These are phyloP conservation scores for Sarcophaga peregrina DNA, from an alignment of 1,140 invertebrate genomes.

Conservation along the genomic window DNA sequence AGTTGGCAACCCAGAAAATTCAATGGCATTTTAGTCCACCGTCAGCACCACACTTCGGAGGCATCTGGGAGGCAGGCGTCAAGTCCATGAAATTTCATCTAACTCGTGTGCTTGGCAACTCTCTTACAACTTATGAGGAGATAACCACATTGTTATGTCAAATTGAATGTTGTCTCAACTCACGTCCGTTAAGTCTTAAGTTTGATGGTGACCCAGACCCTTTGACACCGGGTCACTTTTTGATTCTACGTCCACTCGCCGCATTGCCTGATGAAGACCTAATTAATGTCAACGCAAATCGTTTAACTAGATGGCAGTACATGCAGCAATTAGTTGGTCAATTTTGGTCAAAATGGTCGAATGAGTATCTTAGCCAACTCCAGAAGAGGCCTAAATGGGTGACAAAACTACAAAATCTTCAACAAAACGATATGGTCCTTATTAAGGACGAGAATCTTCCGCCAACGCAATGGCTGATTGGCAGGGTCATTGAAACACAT, in stretches of 20 bases:
- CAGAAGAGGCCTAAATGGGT: not conserved
- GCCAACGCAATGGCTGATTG: slow-evolving; percentile 46
- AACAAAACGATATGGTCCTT: slow-evolving; percentile 49
- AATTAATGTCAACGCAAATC: not conserved
- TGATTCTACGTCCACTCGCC: slow-evolving; percentile 48
- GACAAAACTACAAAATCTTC: slow-evolving; percentile 30
- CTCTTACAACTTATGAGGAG: slow-evolving; percentile 52
- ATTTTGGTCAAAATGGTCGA: not conserved
- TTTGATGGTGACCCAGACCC: slow-evolving; percentile 52
- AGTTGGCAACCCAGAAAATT: not conserved
- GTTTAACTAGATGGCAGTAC: not conserved
- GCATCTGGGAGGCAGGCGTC: slow-evolving; percentile 53
- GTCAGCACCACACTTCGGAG: slow-evolving; percentile 51
- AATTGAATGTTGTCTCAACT: slow-evolving; percentile 57
- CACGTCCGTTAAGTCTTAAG: slow-evolving; percentile 54
- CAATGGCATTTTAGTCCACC: slow-evolving; percentile 45
- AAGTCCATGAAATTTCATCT: slow-evolving; percentile 55
- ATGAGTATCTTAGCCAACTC: not conserved
- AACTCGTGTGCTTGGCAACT: not conserved
- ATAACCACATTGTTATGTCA: slow-evolving; percentile 50
- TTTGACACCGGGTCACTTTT: slow-evolving; percentile 60
- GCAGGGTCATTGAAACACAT: slow-evolving; percentile 46
- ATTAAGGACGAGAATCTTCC: slow-evolving; percentile 32
- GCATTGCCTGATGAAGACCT: slow-evolving; percentile 30
- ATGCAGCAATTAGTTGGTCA: not conserved